These are phyloP conservation scores for Ispidina picta DNA, from an alignment of 2,797 vertebrate genomes.

Conservation along the genomic window DNA sequence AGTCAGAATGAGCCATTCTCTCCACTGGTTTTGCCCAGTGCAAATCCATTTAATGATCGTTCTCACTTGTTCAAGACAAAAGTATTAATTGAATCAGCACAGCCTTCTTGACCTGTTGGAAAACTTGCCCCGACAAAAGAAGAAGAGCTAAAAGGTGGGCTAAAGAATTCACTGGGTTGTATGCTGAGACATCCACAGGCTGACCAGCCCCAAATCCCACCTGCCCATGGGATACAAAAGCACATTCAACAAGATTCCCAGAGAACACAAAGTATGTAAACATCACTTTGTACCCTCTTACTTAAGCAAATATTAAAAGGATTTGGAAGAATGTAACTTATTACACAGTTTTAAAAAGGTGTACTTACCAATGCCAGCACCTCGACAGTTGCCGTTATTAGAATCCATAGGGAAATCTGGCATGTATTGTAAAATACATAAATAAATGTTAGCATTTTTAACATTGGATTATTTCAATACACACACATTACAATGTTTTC, in stretches of 20 bases:
- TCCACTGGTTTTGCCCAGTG: background rate
- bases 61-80: background rate
- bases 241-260: background rate
- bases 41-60: background rate
- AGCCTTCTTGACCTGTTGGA: background rate
- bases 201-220: background rate
- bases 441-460: conserved; percentile 49
- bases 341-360: background rate
- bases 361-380: conserved; percentile 77
- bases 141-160: background rate
- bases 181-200: background rate
- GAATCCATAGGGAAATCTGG: conserved; percentile 92
- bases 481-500: background rate
- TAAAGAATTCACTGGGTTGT: background rate
- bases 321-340: background rate
- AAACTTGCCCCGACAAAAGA: background rate
- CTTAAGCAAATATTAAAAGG: background rate
- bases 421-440: conserved; percentile 75
- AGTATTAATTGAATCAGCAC: background rate
- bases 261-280: background rate
- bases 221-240: background rate
- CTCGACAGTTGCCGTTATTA: conserved; percentile 89
- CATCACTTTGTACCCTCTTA: background rate
- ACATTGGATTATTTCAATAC: conserved; percentile 25
- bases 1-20: background rate